Percentiles rank a stretch among this genome's conserved stretches.
phyloP scores from a whole-genome alignment of 2,888 invertebrate genomes.

The Masnerella sp. region DNA sequence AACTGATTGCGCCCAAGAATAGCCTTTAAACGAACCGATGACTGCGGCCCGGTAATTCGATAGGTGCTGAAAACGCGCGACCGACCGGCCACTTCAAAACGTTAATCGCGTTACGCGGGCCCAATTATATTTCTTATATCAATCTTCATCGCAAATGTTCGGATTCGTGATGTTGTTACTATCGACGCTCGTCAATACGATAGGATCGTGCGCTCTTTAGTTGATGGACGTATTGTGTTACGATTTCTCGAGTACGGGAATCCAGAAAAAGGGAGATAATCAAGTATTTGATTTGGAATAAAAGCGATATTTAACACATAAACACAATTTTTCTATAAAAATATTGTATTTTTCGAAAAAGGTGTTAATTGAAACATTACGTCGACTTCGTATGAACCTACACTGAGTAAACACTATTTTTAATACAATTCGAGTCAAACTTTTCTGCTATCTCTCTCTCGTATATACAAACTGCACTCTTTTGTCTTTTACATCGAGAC shows the following conservation, averaged over 20 bases:
- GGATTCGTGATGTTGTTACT: neutral
- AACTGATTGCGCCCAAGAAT: slow-evolving; percentile 53
- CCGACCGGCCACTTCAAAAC: slow-evolving; percentile 28
- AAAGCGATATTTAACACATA: no score
- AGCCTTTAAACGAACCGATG: slow-evolving; percentile 52
- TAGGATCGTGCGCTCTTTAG: slow-evolving; percentile 1
- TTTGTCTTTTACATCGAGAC: no score
- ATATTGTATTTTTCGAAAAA: no score
- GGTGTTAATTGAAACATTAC: no score
- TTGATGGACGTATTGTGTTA: slow-evolving; percentile 17
- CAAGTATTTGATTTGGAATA: no score
- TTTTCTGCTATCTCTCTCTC: no score
- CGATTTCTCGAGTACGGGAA: neutral
- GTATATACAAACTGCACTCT: no score
- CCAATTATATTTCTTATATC: slow-evolving; percentile 24
- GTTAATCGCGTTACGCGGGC: slow-evolving; percentile 18
- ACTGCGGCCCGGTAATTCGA: slow-evolving; percentile 50
- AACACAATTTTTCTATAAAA: no score
- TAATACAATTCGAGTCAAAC: no score
- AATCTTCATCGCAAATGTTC: slow-evolving; percentile 24
- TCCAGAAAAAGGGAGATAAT: neutral
- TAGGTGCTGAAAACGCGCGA: slow-evolving; percentile 49
- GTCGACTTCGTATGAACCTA: no score
- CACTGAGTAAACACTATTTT: no score
- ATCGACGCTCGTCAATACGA: neutral